phyloP scores from a whole-genome alignment of 2,113 vertebrate species.

The Lipophrys pholis region DNA sequence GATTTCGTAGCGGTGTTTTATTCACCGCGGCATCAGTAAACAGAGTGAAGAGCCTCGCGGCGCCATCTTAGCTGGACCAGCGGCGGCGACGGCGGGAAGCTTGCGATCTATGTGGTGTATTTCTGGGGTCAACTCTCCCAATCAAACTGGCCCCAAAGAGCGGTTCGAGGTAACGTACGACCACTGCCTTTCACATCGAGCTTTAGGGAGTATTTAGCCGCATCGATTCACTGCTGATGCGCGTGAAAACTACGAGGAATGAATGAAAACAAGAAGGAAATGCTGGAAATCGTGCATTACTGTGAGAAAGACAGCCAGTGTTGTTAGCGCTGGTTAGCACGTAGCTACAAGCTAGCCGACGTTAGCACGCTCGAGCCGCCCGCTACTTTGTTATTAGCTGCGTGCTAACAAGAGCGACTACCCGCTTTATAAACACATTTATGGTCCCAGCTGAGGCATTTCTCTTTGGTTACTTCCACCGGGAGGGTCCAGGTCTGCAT shows the following conservation, averaged over 20 bases:
- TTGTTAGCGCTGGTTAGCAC: slow-evolving; percentile 65
- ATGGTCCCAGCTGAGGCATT: no score
- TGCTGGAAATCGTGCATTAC: slow-evolving; percentile 17
- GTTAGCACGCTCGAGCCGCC: slow-evolving; percentile 40
- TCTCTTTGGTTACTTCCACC: no score
- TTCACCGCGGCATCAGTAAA: not conserved
- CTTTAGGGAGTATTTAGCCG: no score
- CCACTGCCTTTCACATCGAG: no score
- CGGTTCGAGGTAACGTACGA: slow-evolving; percentile 64
- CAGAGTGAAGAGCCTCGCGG: slow-evolving; percentile 17
- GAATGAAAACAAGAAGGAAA: no score
- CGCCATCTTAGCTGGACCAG: slow-evolving; percentile 71
- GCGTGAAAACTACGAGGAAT: no score
- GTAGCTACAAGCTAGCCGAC: slow-evolving; percentile 34
- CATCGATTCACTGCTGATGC: no score
- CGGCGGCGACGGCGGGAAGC: slow-evolving; percentile 51
- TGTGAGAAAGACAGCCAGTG: slow-evolving; percentile 65
- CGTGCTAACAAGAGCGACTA: not conserved
- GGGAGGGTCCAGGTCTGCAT: no score
- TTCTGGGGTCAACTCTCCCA: slow-evolving; percentile 74
- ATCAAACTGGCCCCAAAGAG: slow-evolving; percentile 72
- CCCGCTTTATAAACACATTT: not conserved
- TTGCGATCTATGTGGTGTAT: slow-evolving; percentile 52
- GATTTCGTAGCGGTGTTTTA: not conserved
- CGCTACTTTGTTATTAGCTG: not conserved